Evolutionary conservation across 2,113 vertebrate genomes (phyloP).

Genomic region (Atherinomorus stipes): DNA sequence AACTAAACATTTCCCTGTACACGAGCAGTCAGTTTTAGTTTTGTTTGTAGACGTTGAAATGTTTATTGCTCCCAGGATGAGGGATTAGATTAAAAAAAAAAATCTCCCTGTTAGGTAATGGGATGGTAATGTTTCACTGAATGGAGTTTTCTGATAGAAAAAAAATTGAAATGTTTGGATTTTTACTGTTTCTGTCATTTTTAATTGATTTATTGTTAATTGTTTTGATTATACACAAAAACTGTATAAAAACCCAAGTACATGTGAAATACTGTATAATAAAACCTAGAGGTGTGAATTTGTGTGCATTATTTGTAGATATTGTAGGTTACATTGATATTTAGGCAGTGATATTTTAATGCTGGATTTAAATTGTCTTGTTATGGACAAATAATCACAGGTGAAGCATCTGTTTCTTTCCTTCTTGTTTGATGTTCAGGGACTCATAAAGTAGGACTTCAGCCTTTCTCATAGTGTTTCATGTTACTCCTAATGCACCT

Average conservation of each 20-base stretch:
- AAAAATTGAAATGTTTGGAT: slow-evolving; percentile 38
- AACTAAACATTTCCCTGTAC: slow-evolving; percentile 30
- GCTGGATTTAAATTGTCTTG: background rate
- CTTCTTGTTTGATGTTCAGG: background rate
- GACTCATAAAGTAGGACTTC: background rate
- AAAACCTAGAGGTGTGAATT: slow-evolving; percentile 60
- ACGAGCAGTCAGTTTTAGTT: slow-evolving; percentile 17
- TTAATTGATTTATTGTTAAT: slow-evolving; percentile 52
- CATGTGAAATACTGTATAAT: slow-evolving; percentile 65
- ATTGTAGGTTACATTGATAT: background rate
- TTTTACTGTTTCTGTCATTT: slow-evolving; percentile 57
- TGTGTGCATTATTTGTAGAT: slow-evolving; percentile 26
- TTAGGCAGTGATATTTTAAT: background rate
- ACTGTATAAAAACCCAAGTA: slow-evolving; percentile 49
- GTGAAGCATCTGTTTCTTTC: too few species aligned
- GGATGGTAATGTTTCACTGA: slow-evolving; percentile 15
- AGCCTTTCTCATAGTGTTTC: slow-evolving; percentile 36
- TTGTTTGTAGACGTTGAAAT: slow-evolving; percentile 32
- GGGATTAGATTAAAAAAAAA: background rate
- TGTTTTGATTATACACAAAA: slow-evolving; percentile 48
- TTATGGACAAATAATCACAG: background rate
- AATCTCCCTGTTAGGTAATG: slow-evolving; percentile 9
- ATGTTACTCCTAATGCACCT: slow-evolving; percentile 44
- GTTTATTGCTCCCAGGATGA: slow-evolving; percentile 23
- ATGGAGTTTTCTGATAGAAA: slow-evolving; percentile 13